Evolutionary conservation across 2,797 vertebrate genomes (phyloP), one percentile per base, ranked within the genome.

Genomic region (Pangasius sanitwongsei): DNA sequence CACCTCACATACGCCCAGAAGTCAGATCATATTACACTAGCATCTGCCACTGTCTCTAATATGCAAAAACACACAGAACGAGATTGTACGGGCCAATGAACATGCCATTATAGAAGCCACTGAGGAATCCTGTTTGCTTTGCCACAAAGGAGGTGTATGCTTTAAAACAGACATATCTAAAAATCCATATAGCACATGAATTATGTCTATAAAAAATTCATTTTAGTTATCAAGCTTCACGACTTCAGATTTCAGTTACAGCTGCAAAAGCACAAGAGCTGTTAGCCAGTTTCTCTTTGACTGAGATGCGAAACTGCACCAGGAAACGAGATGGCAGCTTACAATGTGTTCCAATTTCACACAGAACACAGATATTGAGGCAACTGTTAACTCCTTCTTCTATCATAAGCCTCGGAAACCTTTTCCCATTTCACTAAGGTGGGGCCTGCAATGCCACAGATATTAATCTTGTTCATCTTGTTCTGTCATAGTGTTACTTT

Each of bases 11-110:
- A 80, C 0, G 57, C 20, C 65, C 80, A 78, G 11, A 63, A 15
- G 70, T 48, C 28, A 37, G 81, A 89, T 87, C 81, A 89, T 69
- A 83, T 89, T 87, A 85, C 89, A 80, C 34, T 23, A 59, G 50
- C 50, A 44, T 70, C 86, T 61, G 86, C n/a, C 70, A 69, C 11
- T 84, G 37, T 41, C 15, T 69, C 80, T 83, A 55, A 44, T 48
- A 89, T 65, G 55, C 77, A 84, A 72, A 83, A 9, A 55, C 57
- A 55, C 28, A 85, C 83, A 85, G 59, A 69, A 31, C 1, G 1
- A 75, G 31, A 83, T 31, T 7, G 31, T 50, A 50, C 7, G 28
- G 15, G 6, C 28, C 23, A 80, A 44, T n/a, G 50, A 50, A 80
- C 44, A 28, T 87, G 65, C 44, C 61, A 31, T 80, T 67, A 63